Base-by-base conservation (phyloP, 2,797 vertebrate species). In the Mergus octosetaceus region DNA sequence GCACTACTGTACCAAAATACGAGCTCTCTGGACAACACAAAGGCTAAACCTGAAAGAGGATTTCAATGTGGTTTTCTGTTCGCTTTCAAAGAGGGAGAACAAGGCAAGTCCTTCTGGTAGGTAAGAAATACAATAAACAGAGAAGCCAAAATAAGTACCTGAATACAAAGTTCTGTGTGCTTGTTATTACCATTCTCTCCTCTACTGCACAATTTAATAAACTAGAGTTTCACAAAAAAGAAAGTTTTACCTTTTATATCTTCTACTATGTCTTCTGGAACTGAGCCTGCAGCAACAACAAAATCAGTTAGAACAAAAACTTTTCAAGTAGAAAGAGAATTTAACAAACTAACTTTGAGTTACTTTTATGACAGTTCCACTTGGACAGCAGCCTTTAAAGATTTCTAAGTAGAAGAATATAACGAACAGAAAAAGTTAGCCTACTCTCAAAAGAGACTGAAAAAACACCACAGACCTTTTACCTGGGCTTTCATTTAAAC, bases 241-340 rank as follows among this genome's bases (percentile, higher is more conserved):
- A 61, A 38, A 19, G 9, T 39, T 96, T 89, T 97, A 99, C 99
- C 99, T 98, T 99, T 99, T 95, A 99, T 99, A 90, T 99, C 99
- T 93, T 99, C 99, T 87, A 99, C 98, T 41, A 98, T 97, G 43
- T 99, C 98, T 97, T 99, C 99, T 89, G 98, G 98, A 90, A 99
- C 97, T 53, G 98, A 98, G 73, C 99, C 99, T 99, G 93, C 91
- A 97, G 98, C 34, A 90, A 41, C 16, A 30, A 70, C 69, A 62
- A 69, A 51, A 83, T 2, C 79, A 87, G 17, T 90, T 65, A 94
- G 53, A 95, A 79, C 54, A 72, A 74, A 20, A 71, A 8, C 57
- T 86, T 56, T 77, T 71, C 27, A 95, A 89, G n/a, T 39, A 92
- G 34, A 83, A 95, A 82, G 7, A n/a, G 11, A 90, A 71, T 25